Percentiles rank a stretch among this genome's conserved stretches.
Conservation (phyloP, 1,140 invertebrate genomes). For the Drosophila pseudoananassae region DNA sequence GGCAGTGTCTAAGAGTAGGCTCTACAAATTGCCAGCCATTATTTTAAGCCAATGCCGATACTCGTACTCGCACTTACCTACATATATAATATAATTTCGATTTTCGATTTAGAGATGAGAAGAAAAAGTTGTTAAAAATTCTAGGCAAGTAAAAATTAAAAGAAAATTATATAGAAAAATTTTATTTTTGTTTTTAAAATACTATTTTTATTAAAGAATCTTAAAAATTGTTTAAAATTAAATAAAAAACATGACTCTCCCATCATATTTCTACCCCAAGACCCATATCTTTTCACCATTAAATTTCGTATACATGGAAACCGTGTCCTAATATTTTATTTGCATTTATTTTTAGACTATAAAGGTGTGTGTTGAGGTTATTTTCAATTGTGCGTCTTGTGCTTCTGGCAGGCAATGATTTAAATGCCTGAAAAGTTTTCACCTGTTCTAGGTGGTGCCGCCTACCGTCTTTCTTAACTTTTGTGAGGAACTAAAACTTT, state of each 20-base stretch:
- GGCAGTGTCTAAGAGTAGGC: slow-evolving; percentile 46
- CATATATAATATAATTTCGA: slow-evolving; percentile 42
- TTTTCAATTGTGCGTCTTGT: slow-evolving; percentile 54
- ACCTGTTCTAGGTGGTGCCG: slow-evolving; percentile 2
- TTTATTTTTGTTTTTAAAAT: too few species aligned
- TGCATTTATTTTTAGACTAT: slow-evolving; percentile 10
- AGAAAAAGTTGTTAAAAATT: too few species aligned
- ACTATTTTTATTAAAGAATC: too few species aligned
- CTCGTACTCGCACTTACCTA: neutral
- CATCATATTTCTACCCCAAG: neutral
- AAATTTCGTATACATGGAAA: slow-evolving; percentile 15
- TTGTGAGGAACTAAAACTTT: slow-evolving; percentile 38
- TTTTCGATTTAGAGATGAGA: slow-evolving; percentile 27
- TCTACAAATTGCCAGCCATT: slow-evolving; percentile 78
- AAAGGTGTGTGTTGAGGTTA: slow-evolving; percentile 23
- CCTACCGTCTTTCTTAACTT: slow-evolving; percentile 23
- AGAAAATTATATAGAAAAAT: too few species aligned
- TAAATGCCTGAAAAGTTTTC: slow-evolving; percentile 53
- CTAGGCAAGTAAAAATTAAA: neutral
- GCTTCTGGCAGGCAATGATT: slow-evolving; percentile 69
- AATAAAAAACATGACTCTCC: too few species aligned
- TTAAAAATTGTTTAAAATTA: too few species aligned
- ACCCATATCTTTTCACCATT: slow-evolving; percentile 32
- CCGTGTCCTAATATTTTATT: slow-evolving; percentile 38
- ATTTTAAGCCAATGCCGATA: slow-evolving; percentile 74